Base-by-base conservation (phyloP, 2,113 vertebrate species). In the Gavialis gangeticus region DNA sequence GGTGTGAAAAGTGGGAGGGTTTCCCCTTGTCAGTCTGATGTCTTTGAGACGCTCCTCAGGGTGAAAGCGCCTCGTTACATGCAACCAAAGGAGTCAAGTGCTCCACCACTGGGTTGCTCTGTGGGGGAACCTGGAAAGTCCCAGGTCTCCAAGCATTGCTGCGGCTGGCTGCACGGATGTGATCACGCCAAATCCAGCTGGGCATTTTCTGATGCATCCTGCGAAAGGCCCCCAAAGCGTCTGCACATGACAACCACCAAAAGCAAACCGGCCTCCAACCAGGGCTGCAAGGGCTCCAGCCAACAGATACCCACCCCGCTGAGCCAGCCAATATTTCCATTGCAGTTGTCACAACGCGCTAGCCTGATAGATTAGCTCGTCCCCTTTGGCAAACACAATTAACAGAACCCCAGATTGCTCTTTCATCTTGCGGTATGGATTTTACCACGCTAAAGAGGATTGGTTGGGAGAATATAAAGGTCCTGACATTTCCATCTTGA, bases 341-440 rank as follows among this genome's bases (percentile, higher is more conserved):
- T 59, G 79, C 84, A 84, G 76, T 28, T 2, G 18, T 87, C 60
- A 13, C 2, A 54, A 75, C 73, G 12, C 37, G 27, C 15, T 30
- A 17, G 18, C 54, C 66, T 63, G 67, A 79, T 2, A 46, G 24
- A 25, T 91, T 24, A 12, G 22, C 37, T 85, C 12, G 59, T 93
- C 93, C 82, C n/a, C 60, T 96, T 82, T 79, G 83, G 88, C 91
- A 94, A 89, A 71, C 17, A 85, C 59, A 92, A 84, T 89, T 86
- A 95, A 54, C 19, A 77, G 85, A 73, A 55, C 12, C 37, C 4
- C 1, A 54, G 58, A 10, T 84, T 94, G 89, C 60, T 60, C 64
- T 95, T 96, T 95, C 27, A 80, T 94, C 82, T 54, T 86, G 56
- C 30, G 19, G 1, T 59, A 67, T 87, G 27, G 78, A 87, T 95